These are phyloP conservation scores for Cactoblastis cactorum DNA, from an alignment of 2,888 invertebrate genomes.

Conservation along the genomic window DNA sequence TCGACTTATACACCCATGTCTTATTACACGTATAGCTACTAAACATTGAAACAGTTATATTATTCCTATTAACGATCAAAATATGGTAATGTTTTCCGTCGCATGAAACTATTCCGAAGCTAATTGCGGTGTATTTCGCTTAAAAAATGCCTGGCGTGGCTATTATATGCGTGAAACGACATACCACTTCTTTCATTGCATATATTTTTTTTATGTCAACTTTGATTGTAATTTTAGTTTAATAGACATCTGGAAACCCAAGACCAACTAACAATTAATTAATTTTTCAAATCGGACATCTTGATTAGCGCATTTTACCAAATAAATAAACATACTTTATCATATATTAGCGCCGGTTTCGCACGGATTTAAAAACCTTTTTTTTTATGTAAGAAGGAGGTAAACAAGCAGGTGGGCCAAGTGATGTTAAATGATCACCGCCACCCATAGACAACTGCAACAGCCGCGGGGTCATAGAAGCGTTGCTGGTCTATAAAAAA, in stretches of 20 bases:
- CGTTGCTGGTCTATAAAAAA: no score
- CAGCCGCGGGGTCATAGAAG: no score
- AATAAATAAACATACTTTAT: no score
- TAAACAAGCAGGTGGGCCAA: no score
- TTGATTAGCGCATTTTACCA: no score
- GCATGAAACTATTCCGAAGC: slow-evolving; percentile 4
- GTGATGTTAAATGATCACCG: no score
- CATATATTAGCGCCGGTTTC: no score
- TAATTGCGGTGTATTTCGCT: slow-evolving; percentile 5
- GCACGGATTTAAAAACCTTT: no score
- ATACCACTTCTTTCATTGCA: not conserved
- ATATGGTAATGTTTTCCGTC: slow-evolving; percentile 6
- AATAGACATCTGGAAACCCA: not conserved
- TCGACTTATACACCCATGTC: not conserved
- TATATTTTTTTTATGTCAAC: not conserved
- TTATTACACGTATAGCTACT: not conserved
- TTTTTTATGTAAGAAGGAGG: no score
- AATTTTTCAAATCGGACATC: no score
- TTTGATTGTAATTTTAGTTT: not conserved
- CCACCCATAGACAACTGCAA: no score
- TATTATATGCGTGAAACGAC: not conserved
- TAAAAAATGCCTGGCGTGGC: not conserved
- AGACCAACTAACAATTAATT: no score
- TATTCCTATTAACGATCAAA: slow-evolving; percentile 2
- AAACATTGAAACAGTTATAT: not conserved